Percentiles rank a stretch among this genome's conserved stretches.
These are phyloP conservation scores for Trachops cirrhosus DNA, from an alignment of 2,797 vertebrate species.

Conservation along the genomic window DNA sequence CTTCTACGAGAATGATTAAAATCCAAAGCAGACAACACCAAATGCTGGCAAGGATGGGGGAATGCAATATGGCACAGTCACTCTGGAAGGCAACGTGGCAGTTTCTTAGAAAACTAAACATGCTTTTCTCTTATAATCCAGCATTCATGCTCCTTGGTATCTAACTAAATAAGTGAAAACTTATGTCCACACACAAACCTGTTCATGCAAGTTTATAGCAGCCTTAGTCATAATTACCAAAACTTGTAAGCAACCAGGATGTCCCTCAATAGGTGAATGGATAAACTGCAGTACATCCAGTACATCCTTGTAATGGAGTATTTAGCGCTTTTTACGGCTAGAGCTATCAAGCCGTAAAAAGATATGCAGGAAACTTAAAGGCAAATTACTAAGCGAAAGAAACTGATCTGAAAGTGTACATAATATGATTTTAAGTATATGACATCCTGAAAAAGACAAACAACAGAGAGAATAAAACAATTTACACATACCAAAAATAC, in stretches of 20 bases:
- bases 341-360: not conserved
- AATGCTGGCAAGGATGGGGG: not conserved
- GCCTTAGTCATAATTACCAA: not conserved
- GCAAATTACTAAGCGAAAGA: not conserved
- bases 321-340: not conserved
- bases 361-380: not conserved
- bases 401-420: not conserved
- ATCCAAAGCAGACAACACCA: not conserved
- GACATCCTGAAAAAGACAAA: constrained; percentile 17
- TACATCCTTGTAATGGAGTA: not conserved
- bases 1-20: not conserved
- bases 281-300: not conserved
- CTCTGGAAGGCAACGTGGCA: not conserved
- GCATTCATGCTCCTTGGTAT: not conserved
- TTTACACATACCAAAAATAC: not conserved
- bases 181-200: not conserved
- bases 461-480: not conserved
- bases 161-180: constrained; percentile 24
- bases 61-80: not conserved
- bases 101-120: constrained; percentile 34
- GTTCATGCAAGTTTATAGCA: not conserved
- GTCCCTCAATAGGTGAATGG: not conserved
- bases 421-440: not conserved
- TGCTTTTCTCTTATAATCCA: not conserved
- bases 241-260: not conserved